phyloP scores from a whole-genome alignment of 2,888 invertebrate species.

The Scaptomyza parva region DNA sequence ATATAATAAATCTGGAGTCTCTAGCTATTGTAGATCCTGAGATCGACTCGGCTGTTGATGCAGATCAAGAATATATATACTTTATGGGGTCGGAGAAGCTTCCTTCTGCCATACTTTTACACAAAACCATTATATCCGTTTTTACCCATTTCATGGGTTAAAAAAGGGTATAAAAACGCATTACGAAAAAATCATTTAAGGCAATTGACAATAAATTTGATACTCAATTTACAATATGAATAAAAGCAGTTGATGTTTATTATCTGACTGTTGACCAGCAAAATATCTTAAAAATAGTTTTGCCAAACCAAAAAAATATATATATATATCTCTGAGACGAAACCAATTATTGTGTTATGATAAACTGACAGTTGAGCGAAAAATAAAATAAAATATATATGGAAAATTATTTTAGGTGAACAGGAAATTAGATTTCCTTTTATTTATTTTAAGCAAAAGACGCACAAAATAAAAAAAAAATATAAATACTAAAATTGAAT shows the following conservation, averaged over 20 bases:
- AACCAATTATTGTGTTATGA: slow-evolving; percentile 25
- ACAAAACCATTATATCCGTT: no score
- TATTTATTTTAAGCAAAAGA: slow-evolving; percentile 19
- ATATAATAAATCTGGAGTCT: no score
- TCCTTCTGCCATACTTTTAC: no score
- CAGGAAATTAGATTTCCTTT: slow-evolving; percentile 68
- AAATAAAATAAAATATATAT: slow-evolving; percentile 41
- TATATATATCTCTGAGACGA: neutral
- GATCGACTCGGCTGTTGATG: no score
- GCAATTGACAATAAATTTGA: slow-evolving; percentile 60
- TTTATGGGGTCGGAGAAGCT: no score
- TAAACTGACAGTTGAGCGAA: slow-evolving; percentile 29
- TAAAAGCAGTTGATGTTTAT: slow-evolving; percentile 34
- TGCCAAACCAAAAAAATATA: neutral
- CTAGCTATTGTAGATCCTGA: no score
- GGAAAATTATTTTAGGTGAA: slow-evolving; percentile 52
- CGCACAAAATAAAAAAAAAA: slow-evolving; percentile 18
- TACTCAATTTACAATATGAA: slow-evolving; percentile 55
- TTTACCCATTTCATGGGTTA: no score
- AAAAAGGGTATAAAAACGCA: no score
- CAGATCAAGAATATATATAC: no score
- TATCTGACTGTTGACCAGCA: neutral
- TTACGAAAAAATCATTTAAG: slow-evolving; percentile 58
- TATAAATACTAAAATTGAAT: slow-evolving; percentile 50
- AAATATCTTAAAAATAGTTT: neutral